Percentiles rank a stretch among this genome's conserved stretches.
These are phyloP conservation scores for Paratilapia polleni DNA, from an alignment of 2,113 vertebrate species.

Conservation along the genomic window DNA sequence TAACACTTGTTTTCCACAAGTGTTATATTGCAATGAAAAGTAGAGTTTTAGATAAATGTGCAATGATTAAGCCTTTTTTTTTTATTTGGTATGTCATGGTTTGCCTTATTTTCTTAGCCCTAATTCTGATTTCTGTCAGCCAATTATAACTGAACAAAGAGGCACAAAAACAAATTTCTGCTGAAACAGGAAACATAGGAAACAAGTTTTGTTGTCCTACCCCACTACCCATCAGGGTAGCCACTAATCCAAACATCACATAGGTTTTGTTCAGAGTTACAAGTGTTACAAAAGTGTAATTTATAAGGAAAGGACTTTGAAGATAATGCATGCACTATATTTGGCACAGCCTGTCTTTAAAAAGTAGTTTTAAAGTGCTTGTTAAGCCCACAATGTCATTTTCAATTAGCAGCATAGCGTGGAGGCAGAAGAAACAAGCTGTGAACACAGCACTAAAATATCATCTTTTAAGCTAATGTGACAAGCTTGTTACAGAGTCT, in stretches of 20 bases:
- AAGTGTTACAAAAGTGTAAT: too few relatives aligned
- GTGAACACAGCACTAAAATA: not conserved
- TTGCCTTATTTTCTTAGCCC: not conserved
- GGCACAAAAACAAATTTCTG: not conserved
- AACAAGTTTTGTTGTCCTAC: not conserved
- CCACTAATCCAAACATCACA: not conserved
- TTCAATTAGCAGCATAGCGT: not conserved
- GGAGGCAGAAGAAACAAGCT: not conserved
- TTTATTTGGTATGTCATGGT: not conserved
- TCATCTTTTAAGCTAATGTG: not conserved
- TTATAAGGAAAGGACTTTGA: too few relatives aligned
- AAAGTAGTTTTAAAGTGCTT: not conserved
- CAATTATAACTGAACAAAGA: not conserved
- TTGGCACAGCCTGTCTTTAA: not conserved
- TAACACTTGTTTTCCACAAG: too few relatives aligned
- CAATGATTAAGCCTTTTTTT: not conserved
- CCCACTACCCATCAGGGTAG: not conserved
- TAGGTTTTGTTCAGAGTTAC: too few relatives aligned
- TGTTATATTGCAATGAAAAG: not conserved
- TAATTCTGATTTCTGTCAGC: accelerated
- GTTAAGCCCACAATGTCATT: not conserved
- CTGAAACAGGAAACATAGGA: not conserved
- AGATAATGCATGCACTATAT: not conserved
- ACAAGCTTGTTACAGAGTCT: slow-evolving; percentile 1
- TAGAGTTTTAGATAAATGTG: not conserved